Percentiles rank a stretch among this genome's conserved stretches.
Evolutionary conservation across 64 coral and sea anemone genomes (phyloP).

Genomic region (Dendronephthya gigantea): DNA sequence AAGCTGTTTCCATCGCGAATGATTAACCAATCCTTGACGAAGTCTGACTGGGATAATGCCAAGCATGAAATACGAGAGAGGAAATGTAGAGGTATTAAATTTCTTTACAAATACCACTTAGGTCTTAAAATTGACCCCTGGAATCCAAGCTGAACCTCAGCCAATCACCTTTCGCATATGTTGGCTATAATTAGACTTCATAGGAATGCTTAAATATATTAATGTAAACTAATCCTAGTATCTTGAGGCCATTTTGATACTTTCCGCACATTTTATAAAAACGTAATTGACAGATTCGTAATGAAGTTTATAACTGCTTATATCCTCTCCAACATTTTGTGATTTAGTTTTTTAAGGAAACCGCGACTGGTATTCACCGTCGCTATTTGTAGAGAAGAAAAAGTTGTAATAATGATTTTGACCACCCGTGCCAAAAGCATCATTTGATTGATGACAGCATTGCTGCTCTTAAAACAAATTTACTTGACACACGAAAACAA

Average conservation of each 20-base stretch:
- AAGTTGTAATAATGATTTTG: not conserved
- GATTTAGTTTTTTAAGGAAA: not conserved
- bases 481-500: slow-evolving; percentile 20
- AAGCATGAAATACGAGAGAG: slow-evolving; percentile 2
- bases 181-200: slow-evolving; percentile 1
- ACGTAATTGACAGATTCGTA: not conserved
- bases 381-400: not conserved
- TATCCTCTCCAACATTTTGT: not conserved
- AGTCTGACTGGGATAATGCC: not conserved
- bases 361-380: not conserved
- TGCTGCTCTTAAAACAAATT: slow-evolving; percentile 18
- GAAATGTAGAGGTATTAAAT: not conserved
- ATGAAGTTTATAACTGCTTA: not conserved
- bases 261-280: not conserved
- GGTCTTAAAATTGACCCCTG: not conserved
- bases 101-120: slow-evolving; percentile 21
- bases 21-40: not conserved
- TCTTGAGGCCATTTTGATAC: not conserved
- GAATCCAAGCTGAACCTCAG: not conserved
- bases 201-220: slow-evolving; percentile 21
- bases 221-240: not conserved
- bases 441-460: slow-evolving; percentile 6
- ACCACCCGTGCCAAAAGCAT: not conserved
- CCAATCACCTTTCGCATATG: not conserved
- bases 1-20: not conserved